Conservation (phyloP, 2,797 vertebrate species). For the Anolis apletophallus region DNA sequence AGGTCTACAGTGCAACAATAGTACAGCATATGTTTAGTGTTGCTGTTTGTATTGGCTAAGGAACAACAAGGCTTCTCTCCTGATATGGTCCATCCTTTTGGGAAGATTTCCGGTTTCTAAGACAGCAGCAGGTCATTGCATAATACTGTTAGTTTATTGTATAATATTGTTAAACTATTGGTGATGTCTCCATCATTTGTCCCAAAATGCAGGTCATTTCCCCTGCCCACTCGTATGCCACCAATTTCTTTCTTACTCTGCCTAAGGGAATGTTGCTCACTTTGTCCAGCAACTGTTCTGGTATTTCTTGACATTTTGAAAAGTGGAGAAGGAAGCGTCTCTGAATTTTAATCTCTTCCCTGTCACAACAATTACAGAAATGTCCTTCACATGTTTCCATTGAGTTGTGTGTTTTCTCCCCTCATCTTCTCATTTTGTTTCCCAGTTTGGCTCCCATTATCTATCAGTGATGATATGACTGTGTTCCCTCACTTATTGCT, state of each 20-base stretch:
- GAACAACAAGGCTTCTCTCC: neutral
- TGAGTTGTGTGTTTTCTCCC: neutral
- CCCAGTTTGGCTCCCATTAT: neutral
- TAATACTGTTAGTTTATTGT: constrained; percentile 18
- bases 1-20: too few species aligned
- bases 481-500: too few species aligned
- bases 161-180: constrained; percentile 20
- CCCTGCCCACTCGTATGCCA: too few species aligned
- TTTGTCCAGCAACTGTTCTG: constrained; percentile 36
- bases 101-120: neutral
- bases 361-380: constrained; percentile 34
- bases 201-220: constrained; percentile 10
- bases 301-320: constrained; percentile 38
- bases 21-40: neutral
- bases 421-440: neutral
- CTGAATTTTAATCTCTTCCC: constrained; percentile 41
- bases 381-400: constrained; percentile 30
- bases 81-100: neutral
- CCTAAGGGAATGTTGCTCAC: constrained; percentile 30
- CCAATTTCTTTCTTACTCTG: neutral
- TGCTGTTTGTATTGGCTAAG: neutral
- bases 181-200: constrained; percentile 29
- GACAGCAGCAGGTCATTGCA: neutral
- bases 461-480: neutral
- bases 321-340: constrained; percentile 26